Evolutionary conservation across 1,140 invertebrate genomes (phyloP), one percentile per base, ranked within the genome.

Genomic region (Parapsyche elsis): DNA sequence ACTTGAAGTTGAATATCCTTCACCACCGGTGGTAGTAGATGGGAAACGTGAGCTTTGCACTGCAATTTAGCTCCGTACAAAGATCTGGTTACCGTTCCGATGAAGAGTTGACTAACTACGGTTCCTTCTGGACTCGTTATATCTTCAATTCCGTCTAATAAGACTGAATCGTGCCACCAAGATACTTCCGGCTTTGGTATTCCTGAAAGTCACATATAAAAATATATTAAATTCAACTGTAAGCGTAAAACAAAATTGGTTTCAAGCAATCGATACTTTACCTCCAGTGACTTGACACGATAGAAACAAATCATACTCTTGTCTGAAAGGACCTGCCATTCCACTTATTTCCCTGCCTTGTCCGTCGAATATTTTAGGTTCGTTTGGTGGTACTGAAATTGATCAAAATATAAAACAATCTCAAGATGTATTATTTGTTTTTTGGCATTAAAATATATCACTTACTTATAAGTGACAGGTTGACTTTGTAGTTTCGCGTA

Each of bases 391-490:
- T 84, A 94, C 95, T 96, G 88, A 46, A 90, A 87, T 88, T 86
- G 83, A 7, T 38, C 30, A 74, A 83, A 82, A 75, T 26, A 9
- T 14, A 57, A 46, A 46, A 46, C 10, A 9, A 45, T 46, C 7
- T 7, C 9, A 73, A n/a, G n/a, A 46, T 21, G 45, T 16, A 71
- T 19, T n/a, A 38, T 16, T 74, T 7, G n/a, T 5, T 74, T 46
- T 38, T 38, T 38, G 7, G 30, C n/a, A n/a, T 38, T 38, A 38
- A 38, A 38, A 38, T n/a, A 38, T 38, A 7, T 4, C 2, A 88
- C 92, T 92, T 88, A 97, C 96, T 95, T 84, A 97, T 92, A 85
- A 97, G 91, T 77, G 94, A 95, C 71, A 97, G 90, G 86, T 96
- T 96, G 83, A 96, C 93, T 83, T 91, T 91, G 84, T 93, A 95